These are phyloP conservation scores for Clitarchus hookeri DNA, from an alignment of 2,888 invertebrate species.

Conservation along the genomic window DNA sequence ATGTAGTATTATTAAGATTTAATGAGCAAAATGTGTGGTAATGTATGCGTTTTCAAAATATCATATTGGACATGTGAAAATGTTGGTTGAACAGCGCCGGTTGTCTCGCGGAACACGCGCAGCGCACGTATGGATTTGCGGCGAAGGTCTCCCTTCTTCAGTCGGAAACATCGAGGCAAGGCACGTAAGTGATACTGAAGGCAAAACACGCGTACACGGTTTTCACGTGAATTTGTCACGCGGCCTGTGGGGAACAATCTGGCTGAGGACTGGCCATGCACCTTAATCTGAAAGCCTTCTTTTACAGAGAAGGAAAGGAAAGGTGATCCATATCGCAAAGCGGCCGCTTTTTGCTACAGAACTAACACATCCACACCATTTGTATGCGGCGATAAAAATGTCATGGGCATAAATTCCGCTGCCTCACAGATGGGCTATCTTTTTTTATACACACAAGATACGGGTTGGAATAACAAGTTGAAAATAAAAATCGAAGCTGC, in stretches of 20 bases:
- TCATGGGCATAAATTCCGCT: conserved; percentile 34
- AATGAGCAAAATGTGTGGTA: too few species aligned
- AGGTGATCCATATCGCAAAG: conserved; percentile 7
- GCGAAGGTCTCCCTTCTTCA: background rate
- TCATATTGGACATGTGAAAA: too few species aligned
- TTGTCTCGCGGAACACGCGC: background rate
- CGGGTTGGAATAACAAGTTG: background rate
- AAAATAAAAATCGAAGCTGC: background rate
- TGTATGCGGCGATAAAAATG: conserved; percentile 37
- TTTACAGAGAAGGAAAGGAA: background rate
- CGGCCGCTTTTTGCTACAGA: conserved; percentile 7
- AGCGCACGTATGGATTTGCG: background rate
- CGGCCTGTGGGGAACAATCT: background rate
- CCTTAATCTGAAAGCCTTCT: background rate
- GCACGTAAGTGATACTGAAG: conserved; percentile 14
- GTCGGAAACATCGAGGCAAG: background rate
- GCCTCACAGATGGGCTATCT: background rate
- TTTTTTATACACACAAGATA: background rate
- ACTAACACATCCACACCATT: conserved; percentile 36
- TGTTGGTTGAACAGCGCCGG: too few species aligned
- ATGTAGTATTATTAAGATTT: too few species aligned
- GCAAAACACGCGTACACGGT: background rate
- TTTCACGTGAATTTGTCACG: background rate
- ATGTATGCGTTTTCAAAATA: too few species aligned
- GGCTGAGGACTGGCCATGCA: background rate